Evolutionary conservation across 2,797 vertebrate genomes (phyloP).

Genomic region (Mastacembelus armatus): DNA sequence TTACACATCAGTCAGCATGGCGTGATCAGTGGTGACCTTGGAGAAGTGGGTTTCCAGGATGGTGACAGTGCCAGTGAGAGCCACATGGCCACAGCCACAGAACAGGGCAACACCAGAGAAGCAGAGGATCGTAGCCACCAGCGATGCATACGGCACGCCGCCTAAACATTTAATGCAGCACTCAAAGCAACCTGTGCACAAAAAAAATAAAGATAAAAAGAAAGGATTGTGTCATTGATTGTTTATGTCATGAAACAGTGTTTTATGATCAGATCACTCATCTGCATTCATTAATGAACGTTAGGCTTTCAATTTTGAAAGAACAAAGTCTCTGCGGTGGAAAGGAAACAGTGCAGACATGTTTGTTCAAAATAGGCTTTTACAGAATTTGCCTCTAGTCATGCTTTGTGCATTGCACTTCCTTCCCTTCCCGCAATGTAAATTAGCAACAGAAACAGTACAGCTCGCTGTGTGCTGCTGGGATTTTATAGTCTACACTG

Average conservation of each 20-base stretch:
- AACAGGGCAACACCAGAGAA: constrained; percentile 98
- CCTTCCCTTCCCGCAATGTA: constrained; percentile 2
- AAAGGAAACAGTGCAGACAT: constrained; percentile 10
- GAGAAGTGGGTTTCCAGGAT: constrained; percentile 96
- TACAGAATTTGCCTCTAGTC: neutral
- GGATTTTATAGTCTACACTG: neutral
- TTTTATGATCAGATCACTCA: neutral
- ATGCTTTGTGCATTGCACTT: neutral
- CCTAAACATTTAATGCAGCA: constrained; percentile 99
- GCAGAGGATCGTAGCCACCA: constrained; percentile 98
- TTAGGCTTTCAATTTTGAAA: neutral
- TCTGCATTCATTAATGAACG: neutral
- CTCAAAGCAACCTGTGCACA: constrained; percentile 93
- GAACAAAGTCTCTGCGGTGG: neutral
- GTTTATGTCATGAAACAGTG: neutral
- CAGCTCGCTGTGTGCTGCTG: neutral
- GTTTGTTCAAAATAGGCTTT: constrained; percentile 18
- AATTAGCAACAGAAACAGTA: constrained; percentile 12
- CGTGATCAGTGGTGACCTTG: constrained; percentile 88
- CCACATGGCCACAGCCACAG: constrained; percentile 97
- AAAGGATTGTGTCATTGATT: neutral
- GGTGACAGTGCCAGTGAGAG: constrained; percentile 91
- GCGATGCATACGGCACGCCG: constrained; percentile 97
- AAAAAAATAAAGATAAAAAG: neutral
- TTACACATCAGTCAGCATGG: constrained; percentile 94